Evolutionary conservation across 2,888 invertebrate species (phyloP).

Genomic region (Cenopis cana): DNA sequence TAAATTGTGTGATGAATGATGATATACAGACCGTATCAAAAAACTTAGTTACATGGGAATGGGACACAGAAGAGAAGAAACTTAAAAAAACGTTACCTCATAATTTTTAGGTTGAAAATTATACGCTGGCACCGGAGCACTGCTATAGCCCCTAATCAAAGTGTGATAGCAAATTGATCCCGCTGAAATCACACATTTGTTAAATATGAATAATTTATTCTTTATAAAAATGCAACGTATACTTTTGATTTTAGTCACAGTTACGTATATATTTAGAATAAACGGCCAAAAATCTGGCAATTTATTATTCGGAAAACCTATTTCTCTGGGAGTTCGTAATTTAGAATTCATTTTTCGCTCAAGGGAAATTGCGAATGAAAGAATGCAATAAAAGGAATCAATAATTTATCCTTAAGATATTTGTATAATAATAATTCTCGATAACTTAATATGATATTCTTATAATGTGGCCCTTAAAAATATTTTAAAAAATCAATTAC

Average conservation of each 20-base stretch:
- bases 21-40: not conserved
- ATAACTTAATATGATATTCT: not conserved
- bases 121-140: constrained; percentile 53
- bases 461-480: not conserved
- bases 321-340: too few relatives aligned
- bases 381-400: not conserved
- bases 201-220: not conserved
- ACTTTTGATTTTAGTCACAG: too few relatives aligned
- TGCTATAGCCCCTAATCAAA: constrained; percentile 48
- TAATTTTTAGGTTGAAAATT: constrained; percentile 67
- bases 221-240: not conserved
- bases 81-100: constrained; percentile 57
- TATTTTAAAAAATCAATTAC: constrained; percentile 41
- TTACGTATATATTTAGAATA: too few relatives aligned
- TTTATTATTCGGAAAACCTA: too few relatives aligned
- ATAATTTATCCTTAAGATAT: too few relatives aligned
- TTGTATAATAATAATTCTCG: too few relatives aligned
- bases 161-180: constrained; percentile 43
- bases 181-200: constrained; percentile 45
- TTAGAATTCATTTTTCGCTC: not conserved
- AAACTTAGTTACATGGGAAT: not conserved
- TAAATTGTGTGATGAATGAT: not conserved
- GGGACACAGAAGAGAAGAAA: not conserved
- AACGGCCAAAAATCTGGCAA: too few relatives aligned
- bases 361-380: not conserved